Evolutionary conservation across 2,888 invertebrate species (phyloP).

Genomic region (Brachyptera putata): DNA sequence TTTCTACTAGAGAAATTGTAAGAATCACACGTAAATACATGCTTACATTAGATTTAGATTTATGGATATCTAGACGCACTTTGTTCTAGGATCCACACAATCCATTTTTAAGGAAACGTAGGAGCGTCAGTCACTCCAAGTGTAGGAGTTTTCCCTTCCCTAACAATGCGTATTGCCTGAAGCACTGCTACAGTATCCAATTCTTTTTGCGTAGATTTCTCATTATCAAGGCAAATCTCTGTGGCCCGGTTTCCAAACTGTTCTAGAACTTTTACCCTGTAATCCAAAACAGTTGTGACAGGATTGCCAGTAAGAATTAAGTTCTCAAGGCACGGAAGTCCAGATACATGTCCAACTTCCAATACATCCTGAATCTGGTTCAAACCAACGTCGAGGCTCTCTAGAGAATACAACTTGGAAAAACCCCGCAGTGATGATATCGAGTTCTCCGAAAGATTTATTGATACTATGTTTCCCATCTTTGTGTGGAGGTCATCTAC

Average conservation of each 20-base stretch:
- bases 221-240: constrained; percentile 84
- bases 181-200: constrained; percentile 87
- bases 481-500: constrained; percentile 77
- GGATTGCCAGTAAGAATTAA: constrained; percentile 86
- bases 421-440: constrained; percentile 68
- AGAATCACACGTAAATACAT: background rate
- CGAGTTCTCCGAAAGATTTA: constrained; percentile 82
- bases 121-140: constrained; percentile 41
- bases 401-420: constrained; percentile 79
- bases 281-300: constrained; percentile 81
- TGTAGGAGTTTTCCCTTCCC: constrained; percentile 61
- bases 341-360: constrained; percentile 74
- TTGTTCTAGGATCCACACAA: too few relatives aligned
- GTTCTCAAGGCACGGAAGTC: constrained; percentile 81
- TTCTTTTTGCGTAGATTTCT: constrained; percentile 80
- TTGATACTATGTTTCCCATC: constrained; percentile 80
- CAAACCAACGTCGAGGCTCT: constrained; percentile 78
- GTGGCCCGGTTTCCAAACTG: constrained; percentile 78
- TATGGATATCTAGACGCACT: too few relatives aligned
- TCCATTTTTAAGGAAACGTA: constrained; percentile 25
- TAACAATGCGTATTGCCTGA: constrained; percentile 77
- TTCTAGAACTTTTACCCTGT: constrained; percentile 83
- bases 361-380: constrained; percentile 77
- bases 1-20: too few relatives aligned
- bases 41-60: background rate